Evolutionary conservation across 2,797 vertebrate genomes (phyloP).

Genomic region (Chrysocyon brachyurus): DNA sequence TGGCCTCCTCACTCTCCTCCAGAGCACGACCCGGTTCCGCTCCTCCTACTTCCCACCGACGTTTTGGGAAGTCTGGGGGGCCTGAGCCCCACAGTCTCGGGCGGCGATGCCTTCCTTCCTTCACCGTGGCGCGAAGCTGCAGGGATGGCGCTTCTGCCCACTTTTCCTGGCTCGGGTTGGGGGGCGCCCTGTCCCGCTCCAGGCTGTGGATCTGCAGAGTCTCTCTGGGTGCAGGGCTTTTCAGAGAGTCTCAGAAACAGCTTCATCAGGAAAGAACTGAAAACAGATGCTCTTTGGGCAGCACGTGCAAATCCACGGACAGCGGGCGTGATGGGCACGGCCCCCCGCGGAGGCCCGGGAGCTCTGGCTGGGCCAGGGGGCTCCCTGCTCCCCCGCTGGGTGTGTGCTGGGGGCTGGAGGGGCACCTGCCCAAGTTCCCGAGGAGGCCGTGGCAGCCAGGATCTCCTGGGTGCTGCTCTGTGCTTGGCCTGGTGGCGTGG

Average conservation of each 20-base stretch:
- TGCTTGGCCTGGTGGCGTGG: no score
- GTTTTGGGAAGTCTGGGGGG: background rate
- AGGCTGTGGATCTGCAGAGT: background rate
- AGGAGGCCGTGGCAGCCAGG: background rate
- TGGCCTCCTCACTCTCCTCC: background rate
- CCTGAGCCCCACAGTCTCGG: background rate
- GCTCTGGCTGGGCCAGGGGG: accelerated
- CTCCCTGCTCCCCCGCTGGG: background rate
- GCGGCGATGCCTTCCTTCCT: background rate
- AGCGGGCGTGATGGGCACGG: background rate
- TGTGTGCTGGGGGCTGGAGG: accelerated
- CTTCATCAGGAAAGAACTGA: background rate
- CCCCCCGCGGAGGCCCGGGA: accelerated
- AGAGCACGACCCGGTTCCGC: background rate
- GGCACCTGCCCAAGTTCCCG: no score
- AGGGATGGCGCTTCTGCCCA: background rate
- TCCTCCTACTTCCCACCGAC: background rate
- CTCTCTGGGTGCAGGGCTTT: background rate
- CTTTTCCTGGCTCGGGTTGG: background rate
- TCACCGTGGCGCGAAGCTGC: accelerated
- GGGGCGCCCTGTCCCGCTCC: background rate
- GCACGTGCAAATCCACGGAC: accelerated
- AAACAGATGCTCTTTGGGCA: accelerated
- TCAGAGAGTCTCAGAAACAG: background rate
- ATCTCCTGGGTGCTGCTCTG: background rate